Evolutionary conservation across 2,797 vertebrate species (phyloP), one percentile per base, ranked within the genome.

Genomic region (Sebastolobus altivelis): DNA sequence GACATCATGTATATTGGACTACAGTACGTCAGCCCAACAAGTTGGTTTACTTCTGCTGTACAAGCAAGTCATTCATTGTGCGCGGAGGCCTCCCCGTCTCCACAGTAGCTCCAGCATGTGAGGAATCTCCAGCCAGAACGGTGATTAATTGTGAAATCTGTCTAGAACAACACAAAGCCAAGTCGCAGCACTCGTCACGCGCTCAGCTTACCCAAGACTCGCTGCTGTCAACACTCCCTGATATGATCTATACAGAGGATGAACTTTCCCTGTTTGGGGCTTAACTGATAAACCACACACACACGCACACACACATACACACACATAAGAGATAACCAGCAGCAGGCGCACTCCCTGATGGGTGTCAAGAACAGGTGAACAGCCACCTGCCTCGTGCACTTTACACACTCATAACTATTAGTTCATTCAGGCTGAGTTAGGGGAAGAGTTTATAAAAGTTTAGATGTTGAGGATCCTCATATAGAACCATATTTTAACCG

Each of bases 161-260:
- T 90, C 87, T 77, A 75, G 84, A 92, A 89, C 89, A 90, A 91
- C 85, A 90, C 90, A 90, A 87, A 90, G 87, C 75, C 60, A 55
- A 86, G 86, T 78, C 75, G 76, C 77, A 25, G 75, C 70, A 72
- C 83, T 91, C 82, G 77, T 91, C 85, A 85, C 62, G 62, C 65
- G 87, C 87, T 93, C 81, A 71, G 93, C 91, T 95, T 93, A 93
- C 92, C 89, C 88, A 90, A 92, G 90, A 94, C 91, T 93, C 89
- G 72, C 86, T 89, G 89, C 93, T 96, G 93, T 94, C 94, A 95
- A 92, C 94, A 90, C 93, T 43, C 66, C 40, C 70, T 88, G 94
- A 95, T 94, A 94, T 82, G 72, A 95, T 95, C 94, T 95, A 84
- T 88, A 91, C 89, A 94, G 91, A 91, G 88, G 91, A 93, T 95